These are phyloP conservation scores for Tetragonula carbonaria DNA, from an alignment of 2,888 invertebrate species.

Conservation along the genomic window DNA sequence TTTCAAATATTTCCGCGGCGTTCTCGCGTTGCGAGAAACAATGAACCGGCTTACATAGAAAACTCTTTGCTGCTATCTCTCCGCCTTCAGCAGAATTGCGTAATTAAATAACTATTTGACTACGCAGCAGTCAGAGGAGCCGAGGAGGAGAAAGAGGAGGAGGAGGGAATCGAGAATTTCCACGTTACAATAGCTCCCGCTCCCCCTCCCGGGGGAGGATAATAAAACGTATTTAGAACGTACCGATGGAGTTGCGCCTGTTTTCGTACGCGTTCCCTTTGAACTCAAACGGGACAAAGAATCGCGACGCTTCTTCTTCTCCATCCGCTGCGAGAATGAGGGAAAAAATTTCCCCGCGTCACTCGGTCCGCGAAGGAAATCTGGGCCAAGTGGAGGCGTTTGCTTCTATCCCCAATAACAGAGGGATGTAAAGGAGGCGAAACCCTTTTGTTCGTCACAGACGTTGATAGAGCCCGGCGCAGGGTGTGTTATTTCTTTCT, in stretches of 20 bases:
- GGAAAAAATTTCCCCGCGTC: not conserved
- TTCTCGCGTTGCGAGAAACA: not conserved
- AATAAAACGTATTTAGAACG: conserved; percentile 43
- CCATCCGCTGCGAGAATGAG: conserved; percentile 2
- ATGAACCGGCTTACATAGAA: not conserved
- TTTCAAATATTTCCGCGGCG: conserved; percentile 10
- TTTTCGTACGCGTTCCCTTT: conserved; percentile 29
- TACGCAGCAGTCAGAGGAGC: not conserved
- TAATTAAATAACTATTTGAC: conserved; percentile 25
- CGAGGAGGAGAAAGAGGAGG: not conserved
- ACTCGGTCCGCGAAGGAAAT: conserved; percentile 30
- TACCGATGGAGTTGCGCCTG: not conserved
- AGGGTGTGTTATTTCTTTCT: conserved; percentile 25
- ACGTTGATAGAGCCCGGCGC: conserved; percentile 52
- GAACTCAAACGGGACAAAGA: conserved; percentile 33
- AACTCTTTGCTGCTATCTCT: not conserved
- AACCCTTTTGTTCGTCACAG: conserved; percentile 51
- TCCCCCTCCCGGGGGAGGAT: not conserved
- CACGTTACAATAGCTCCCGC: conserved; percentile 18
- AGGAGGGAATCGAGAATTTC: conserved; percentile 10
- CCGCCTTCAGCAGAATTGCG: not conserved
- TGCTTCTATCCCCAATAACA: conserved; percentile 63
- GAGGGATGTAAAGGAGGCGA: conserved; percentile 50
- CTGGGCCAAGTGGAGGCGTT: conserved; percentile 66
- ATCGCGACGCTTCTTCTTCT: conserved; percentile 53